These are phyloP conservation scores for Agelastica alni DNA, from an alignment of 2,888 invertebrate genomes.

Conservation along the genomic window DNA sequence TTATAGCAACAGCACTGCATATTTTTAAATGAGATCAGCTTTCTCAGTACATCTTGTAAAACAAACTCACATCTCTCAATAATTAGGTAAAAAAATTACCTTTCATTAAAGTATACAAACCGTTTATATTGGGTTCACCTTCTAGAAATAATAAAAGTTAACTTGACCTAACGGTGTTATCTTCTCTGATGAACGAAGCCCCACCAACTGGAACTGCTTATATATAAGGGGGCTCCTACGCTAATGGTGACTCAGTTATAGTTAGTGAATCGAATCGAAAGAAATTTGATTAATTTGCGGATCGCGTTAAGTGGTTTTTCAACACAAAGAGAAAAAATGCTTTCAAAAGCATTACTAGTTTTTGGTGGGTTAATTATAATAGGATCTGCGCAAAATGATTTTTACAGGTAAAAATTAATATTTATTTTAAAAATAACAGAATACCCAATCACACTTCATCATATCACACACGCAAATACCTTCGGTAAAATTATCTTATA, in stretches of 20 bases:
- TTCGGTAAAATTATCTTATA: no score
- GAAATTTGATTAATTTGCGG: not conserved
- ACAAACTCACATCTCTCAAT: constrained; percentile 7
- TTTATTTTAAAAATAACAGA: not conserved
- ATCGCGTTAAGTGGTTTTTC: no score
- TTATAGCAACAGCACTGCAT: no score
- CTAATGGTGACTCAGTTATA: constrained; percentile 25
- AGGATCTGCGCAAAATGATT: constrained; percentile 35
- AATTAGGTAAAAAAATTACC: constrained; percentile 8
- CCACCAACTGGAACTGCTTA: constrained; percentile 34
- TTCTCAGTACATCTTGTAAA: not conserved
- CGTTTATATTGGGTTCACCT: constrained; percentile 21
- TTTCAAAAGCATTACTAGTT: constrained; percentile 35
- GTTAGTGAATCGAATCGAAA: constrained; percentile 18
- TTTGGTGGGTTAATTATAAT: constrained; percentile 35
- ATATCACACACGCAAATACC: no score
- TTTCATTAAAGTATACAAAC: constrained; percentile 17
- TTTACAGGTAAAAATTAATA: constrained; percentile 37
- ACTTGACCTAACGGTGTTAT: constrained; percentile 46
- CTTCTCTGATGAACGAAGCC: constrained; percentile 39
- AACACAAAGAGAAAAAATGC: no score
- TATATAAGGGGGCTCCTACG: constrained; percentile 40
- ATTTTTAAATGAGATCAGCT: not conserved
- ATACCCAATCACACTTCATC: not conserved
- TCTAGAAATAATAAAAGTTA: constrained; percentile 37